Evolutionary conservation across 2,797 vertebrate species (phyloP), one percentile per base, ranked within the genome.

Genomic region (Ispidina picta): DNA sequence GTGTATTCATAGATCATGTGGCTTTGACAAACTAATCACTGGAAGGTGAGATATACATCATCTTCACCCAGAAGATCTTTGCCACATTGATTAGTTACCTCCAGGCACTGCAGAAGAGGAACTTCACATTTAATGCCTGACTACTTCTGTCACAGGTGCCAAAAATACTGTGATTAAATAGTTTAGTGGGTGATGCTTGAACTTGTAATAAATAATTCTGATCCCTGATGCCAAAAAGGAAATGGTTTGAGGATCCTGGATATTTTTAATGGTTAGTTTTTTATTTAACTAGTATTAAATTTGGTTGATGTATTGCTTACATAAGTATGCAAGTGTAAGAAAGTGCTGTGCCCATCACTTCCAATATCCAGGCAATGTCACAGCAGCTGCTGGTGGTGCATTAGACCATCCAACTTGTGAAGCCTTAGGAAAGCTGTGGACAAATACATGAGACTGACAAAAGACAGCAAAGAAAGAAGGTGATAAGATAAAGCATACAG

Each of bases 11-110:
- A 91, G 55, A 94, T 94, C 70, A 77, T 94, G 35, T 86, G 51
- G 51, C 65, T 94, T 89, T 95, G 94, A 96, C 93, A 96, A 93
- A 94, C 81, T 93, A 92, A 92, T 94, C 86, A 75, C 49, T 87
- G 66, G 41, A 96, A 94, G 60, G 71, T 80, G 51, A 86, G 83
- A 86, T 82, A 91, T 86, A 90, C 59, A 82, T 90, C 82, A 90
- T 87, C 83, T 74, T 39, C 25, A 84, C 41, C 58, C 58, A 74
- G 52, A 88, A 87, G 81, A 63, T 90, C 41, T 85, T 93, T 91
- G 74, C 72, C 70, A 83, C 85, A 74, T 85, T 89, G 78, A 95
- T 96, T 81, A 81, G 86, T 93, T 93, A 83, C 71, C 93, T 91
- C 43, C 58, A 83, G 86, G 78, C 75, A 80, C 12, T 74, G 43